phyloP scores from a whole-genome alignment of 2,113 vertebrate genomes.

The Misgurnus mizolepis region DNA sequence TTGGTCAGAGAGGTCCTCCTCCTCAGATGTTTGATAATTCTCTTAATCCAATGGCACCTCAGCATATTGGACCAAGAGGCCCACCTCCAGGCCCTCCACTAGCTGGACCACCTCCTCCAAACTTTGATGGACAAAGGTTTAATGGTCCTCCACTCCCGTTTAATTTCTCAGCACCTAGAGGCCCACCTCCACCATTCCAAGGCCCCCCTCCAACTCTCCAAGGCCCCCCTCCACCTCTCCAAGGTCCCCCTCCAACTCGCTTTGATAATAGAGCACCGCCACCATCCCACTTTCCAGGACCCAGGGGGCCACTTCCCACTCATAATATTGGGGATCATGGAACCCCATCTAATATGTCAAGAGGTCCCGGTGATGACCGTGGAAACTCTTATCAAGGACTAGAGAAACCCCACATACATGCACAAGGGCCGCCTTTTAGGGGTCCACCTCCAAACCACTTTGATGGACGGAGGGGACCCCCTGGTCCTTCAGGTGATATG shows the following conservation, averaged over 20 bases:
- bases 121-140: constrained; percentile 81
- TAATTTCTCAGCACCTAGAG: constrained; percentile 81
- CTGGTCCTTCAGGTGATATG: constrained; percentile 61
- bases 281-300: constrained; percentile 77
- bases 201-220: constrained; percentile 62
- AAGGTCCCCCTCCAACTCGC: constrained; percentile 64
- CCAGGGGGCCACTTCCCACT: constrained; percentile 77
- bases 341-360: constrained; percentile 63
- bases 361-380: constrained; percentile 62
- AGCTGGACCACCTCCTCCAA: constrained; percentile 56
- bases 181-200: constrained; percentile 74
- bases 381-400: constrained; percentile 60
- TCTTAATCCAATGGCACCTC: constrained; percentile 72
- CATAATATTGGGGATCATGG: constrained; percentile 80
- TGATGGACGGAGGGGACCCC: constrained; percentile 74
- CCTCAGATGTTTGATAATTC: constrained; percentile 76
- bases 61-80: constrained; percentile 77
- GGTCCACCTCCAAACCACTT: constrained; percentile 72
- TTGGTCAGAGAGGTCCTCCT: constrained; percentile 67
- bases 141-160: constrained; percentile 83
- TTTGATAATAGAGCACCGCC: constrained; percentile 81
- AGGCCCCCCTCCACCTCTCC: constrained; percentile 76
- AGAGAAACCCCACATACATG: constrained; percentile 62
- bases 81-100: constrained; percentile 70
- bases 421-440: constrained; percentile 62